These are phyloP conservation scores for Morone saxatilis DNA, from an alignment of 2,113 vertebrate genomes.

Conservation along the genomic window DNA sequence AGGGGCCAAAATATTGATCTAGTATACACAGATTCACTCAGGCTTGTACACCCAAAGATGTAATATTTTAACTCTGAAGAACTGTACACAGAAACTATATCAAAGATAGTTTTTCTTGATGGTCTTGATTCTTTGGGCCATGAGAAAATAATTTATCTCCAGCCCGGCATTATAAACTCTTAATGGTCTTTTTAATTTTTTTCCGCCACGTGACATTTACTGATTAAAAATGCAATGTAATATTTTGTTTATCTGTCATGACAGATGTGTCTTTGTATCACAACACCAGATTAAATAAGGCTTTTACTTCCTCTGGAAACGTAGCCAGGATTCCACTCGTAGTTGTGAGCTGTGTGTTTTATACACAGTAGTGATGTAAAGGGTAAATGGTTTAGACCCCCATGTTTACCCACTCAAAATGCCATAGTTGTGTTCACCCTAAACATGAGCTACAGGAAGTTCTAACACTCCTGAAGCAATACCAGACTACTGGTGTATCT, in stretches of 20 bases:
- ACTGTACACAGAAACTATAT: neutral
- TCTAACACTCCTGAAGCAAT: neutral
- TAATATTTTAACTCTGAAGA: slow-evolving; percentile 19
- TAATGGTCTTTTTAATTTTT: neutral
- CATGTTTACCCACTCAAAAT: slow-evolving; percentile 61
- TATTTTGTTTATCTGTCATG: slow-evolving; percentile 30
- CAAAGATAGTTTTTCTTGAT: neutral
- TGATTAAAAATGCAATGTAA: slow-evolving; percentile 34
- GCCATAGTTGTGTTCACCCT: slow-evolving; percentile 60
- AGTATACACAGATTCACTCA: slow-evolving; percentile 44
- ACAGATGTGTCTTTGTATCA: slow-evolving; percentile 16
- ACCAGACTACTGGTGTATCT: neutral
- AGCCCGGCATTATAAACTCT: neutral
- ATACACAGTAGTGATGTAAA: slow-evolving; percentile 29
- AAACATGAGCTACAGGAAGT: slow-evolving; percentile 47
- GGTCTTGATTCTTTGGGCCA: neutral
- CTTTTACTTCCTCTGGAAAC: slow-evolving; percentile 26
- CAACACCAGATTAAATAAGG: slow-evolving; percentile 28
- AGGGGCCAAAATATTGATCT: slow-evolving; percentile 75
- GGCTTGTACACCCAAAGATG: slow-evolving; percentile 8
- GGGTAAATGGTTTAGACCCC: slow-evolving; percentile 44
- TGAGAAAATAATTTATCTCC: neutral
- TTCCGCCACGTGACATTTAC: slow-evolving; percentile 5
- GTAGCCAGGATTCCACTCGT: neutral
- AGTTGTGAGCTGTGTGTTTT: slow-evolving; percentile 40